These are phyloP conservation scores for Neopipo cinnamomea DNA, from an alignment of 2,113 vertebrate species.

Conservation along the genomic window DNA sequence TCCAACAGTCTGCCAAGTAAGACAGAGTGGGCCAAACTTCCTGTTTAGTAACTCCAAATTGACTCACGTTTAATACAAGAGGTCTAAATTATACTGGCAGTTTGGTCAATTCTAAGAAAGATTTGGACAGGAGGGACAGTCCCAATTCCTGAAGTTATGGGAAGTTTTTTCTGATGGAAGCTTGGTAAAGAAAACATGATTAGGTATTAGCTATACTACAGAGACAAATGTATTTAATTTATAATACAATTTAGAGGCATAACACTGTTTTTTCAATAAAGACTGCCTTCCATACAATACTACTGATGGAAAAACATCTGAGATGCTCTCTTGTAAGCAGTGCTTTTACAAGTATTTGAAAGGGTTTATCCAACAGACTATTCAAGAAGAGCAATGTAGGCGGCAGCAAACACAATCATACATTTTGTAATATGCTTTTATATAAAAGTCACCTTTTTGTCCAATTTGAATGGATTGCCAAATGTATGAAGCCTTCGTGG, in stretches of 20 bases:
- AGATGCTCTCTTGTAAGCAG: background rate
- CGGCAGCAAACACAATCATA: fast-evolving
- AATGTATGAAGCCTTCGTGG: constrained; percentile 95
- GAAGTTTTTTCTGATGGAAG: background rate
- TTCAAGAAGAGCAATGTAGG: background rate
- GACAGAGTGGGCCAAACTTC: background rate
- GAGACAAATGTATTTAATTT: background rate
- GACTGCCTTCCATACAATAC: background rate
- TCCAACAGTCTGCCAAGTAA: background rate
- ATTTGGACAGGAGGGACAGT: background rate
- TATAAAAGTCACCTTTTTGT: constrained; percentile 87
- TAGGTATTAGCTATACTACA: background rate
- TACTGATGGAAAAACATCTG: background rate
- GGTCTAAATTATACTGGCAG: background rate
- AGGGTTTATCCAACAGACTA: background rate
- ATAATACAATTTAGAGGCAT: background rate
- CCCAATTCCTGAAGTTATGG: background rate
- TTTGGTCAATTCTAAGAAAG: background rate
- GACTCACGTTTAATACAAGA: background rate
- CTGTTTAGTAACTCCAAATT: background rate
- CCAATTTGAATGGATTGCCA: constrained; percentile 96
- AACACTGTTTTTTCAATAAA: background rate
- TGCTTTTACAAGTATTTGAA: background rate
- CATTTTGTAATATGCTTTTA: background rate
- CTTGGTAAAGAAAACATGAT: background rate